Evolutionary conservation across 2,113 vertebrate genomes (phyloP).

Genomic region (Furnarius figulus): DNA sequence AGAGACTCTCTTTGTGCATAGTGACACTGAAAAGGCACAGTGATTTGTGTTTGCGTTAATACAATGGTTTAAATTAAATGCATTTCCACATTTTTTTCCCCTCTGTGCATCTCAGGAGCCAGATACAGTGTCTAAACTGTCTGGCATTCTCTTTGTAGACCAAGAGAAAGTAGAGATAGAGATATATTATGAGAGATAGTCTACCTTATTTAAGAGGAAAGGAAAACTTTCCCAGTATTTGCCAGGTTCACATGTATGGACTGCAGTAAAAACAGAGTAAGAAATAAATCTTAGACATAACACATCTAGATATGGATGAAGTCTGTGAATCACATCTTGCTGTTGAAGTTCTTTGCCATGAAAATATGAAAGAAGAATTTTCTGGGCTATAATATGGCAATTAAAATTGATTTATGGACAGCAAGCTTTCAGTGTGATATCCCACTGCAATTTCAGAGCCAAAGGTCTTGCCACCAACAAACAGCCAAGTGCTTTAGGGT

Average conservation of each 20-base stretch:
- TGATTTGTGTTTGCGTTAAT: neutral
- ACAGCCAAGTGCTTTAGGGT: slow-evolving; percentile 20
- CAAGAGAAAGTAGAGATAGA: neutral
- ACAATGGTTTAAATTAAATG: neutral
- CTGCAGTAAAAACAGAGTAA: neutral
- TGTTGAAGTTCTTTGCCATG: neutral
- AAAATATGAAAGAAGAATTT: neutral
- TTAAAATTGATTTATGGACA: slow-evolving; percentile 57
- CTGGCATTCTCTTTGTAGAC: neutral
- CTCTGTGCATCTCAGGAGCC: neutral
- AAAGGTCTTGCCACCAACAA: slow-evolving; percentile 52
- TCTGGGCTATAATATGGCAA: slow-evolving; percentile 2
- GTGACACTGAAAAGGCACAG: neutral
- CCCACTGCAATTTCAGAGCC: slow-evolving; percentile 57
- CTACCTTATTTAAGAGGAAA: neutral
- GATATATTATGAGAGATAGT: neutral
- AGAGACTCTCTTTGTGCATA: neutral
- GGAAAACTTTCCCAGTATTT: neutral
- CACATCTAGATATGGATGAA: neutral
- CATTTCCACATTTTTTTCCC: neutral
- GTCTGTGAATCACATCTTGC: neutral
- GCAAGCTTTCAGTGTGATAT: slow-evolving; percentile 5
- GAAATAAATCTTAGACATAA: neutral
- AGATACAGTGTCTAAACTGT: neutral
- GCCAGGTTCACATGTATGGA: neutral